These are phyloP conservation scores for Clavelina lepadiformis DNA, from an alignment of 23 tunicate genomes.

Conservation along the genomic window DNA sequence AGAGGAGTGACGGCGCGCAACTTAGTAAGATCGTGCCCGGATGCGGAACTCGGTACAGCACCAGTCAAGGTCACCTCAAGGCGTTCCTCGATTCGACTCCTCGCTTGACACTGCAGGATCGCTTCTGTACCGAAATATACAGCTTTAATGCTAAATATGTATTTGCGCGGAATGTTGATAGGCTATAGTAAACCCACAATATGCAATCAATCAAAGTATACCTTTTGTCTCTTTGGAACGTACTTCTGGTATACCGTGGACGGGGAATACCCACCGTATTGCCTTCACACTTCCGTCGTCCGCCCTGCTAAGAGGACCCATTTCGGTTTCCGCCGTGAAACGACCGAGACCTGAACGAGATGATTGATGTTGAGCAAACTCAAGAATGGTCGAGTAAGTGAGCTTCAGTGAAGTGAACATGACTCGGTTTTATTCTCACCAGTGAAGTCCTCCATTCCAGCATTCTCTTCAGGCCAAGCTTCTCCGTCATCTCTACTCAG, in stretches of 20 bases:
- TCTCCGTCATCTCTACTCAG: conserved; percentile 69
- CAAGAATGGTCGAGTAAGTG: neutral
- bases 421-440: conserved; percentile 30
- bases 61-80: conserved; percentile 84
- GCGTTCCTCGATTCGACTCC: conserved; percentile 79
- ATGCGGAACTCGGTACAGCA: conserved; percentile 64
- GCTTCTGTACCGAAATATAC: conserved; percentile 50
- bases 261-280: conserved; percentile 78
- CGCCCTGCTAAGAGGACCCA: conserved; percentile 32
- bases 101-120: conserved; percentile 74
- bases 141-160: neutral
- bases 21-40: conserved; percentile 49
- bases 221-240: conserved; percentile 53
- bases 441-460: conserved; percentile 45
- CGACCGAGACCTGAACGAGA: too few species aligned
- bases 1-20: conserved; percentile 66
- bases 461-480: conserved; percentile 67
- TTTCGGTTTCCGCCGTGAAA: too few species aligned
- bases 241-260: conserved; percentile 91
- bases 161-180: neutral
- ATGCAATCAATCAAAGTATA: neutral
- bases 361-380: conserved; percentile 2
- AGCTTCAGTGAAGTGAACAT: neutral
- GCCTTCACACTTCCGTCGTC: conserved; percentile 47
- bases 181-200: neutral